Evolutionary conservation across 2,888 invertebrate species (phyloP).

Genomic region (Silvanus unidentatus): DNA sequence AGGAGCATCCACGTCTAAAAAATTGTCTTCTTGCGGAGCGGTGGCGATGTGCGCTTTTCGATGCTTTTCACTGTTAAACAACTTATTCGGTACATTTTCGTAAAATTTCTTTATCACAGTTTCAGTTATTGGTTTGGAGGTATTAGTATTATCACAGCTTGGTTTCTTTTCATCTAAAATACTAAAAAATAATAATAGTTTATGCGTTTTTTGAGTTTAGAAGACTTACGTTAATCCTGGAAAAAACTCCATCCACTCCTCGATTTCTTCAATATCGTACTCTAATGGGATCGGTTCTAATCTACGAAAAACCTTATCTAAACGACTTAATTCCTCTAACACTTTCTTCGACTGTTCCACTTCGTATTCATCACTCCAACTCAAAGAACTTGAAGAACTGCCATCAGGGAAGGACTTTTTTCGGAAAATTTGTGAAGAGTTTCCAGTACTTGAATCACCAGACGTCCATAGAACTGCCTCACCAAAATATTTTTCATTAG

Average conservation of each 20-base stretch:
- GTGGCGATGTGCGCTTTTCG: too few species aligned
- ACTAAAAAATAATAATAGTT: conserved; percentile 1
- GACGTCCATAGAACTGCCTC: not conserved
- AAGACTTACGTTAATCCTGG: conserved; percentile 51
- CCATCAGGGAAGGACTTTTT: conserved; percentile 9
- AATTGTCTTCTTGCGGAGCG: too few species aligned
- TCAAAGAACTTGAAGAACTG: conserved; percentile 44
- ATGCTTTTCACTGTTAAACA: conserved; percentile 8
- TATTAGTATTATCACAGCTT: not conserved
- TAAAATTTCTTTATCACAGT: conserved; percentile 29
- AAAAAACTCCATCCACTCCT: conserved; percentile 55
- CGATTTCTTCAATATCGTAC: conserved; percentile 51
- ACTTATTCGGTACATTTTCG: conserved; percentile 20
- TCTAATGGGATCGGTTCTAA: conserved; percentile 49
- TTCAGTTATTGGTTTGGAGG: conserved; percentile 3
- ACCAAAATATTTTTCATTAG: conserved; percentile 1
- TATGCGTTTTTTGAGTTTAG: too few species aligned
- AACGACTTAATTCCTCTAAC: conserved; percentile 52
- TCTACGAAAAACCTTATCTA: conserved; percentile 54
- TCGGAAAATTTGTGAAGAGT: not conserved
- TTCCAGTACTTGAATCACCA: not conserved
- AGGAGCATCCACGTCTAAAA: too few species aligned
- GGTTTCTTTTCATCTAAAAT: conserved; percentile 8
- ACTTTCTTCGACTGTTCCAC: conserved; percentile 50
- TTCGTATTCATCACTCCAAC: conserved; percentile 52